A percentile compares a stretch with the other conserved stretches of the same genome.
phyloP scores from a whole-genome alignment of 1,140 invertebrate genomes.

The Drosophila asahinai region DNA sequence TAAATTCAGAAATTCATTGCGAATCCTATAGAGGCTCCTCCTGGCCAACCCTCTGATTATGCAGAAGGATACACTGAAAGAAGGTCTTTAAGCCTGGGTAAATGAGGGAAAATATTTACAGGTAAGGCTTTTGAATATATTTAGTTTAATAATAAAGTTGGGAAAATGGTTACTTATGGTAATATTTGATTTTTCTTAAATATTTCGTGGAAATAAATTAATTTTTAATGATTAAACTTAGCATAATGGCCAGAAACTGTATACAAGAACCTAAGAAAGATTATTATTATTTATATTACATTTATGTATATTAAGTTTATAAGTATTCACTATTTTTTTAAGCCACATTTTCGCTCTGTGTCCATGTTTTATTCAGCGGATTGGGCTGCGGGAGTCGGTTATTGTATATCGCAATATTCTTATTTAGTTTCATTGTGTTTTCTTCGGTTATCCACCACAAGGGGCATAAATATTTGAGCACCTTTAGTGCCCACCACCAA shows the following conservation, averaged over 20 bases:
- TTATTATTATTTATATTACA: no score
- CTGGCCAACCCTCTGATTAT: slow-evolving; percentile 13
- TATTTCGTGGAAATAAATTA: no score
- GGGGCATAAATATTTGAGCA: slow-evolving; percentile 61
- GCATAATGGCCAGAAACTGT: no score
- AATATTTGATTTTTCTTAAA: neutral
- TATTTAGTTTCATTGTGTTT: slow-evolving; percentile 64
- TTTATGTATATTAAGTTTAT: no score
- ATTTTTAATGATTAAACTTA: no score
- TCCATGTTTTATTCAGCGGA: slow-evolving; percentile 51
- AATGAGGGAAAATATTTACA: neutral
- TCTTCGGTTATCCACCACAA: slow-evolving; percentile 51
- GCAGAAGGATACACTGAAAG: neutral
- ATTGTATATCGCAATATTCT: slow-evolving; percentile 63
- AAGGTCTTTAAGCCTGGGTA: neutral
- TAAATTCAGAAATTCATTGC: slow-evolving; percentile 62
- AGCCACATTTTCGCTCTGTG: slow-evolving; percentile 7
- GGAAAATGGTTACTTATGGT: no score
- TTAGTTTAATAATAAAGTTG: no score
- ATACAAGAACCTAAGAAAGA: no score
- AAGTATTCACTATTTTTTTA: no score
- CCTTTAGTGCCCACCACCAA: slow-evolving; percentile 33
- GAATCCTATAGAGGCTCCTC: slow-evolving; percentile 3
- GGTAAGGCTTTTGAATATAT: no score
- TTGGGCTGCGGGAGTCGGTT: slow-evolving; percentile 39